phyloP scores from a whole-genome alignment of 2,113 vertebrate species.

The Rissa tridactyla region DNA sequence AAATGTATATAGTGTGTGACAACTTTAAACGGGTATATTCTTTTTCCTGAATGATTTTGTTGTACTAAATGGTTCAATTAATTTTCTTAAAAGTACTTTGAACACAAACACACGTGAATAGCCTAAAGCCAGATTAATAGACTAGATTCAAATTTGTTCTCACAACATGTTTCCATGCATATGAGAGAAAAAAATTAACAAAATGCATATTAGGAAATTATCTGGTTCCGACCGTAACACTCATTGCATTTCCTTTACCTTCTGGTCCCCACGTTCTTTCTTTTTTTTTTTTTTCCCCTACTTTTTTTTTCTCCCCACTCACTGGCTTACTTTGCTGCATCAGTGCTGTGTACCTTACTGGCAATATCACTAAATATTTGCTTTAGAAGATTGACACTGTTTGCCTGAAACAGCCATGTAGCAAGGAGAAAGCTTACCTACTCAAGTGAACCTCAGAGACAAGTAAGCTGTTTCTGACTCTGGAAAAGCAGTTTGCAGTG shows the following conservation, averaged over 20 bases:
- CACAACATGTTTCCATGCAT: neutral
- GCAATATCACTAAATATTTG: neutral
- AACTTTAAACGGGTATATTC: neutral
- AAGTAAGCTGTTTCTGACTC: neutral
- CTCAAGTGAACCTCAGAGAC: neutral
- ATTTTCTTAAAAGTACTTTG: neutral
- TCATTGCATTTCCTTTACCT: neutral
- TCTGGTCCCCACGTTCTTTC: neutral
- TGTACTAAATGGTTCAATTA: neutral
- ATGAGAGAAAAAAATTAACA: neutral
- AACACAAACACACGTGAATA: neutral
- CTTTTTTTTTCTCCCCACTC: no score
- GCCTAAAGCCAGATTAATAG: neutral
- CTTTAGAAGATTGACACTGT: neutral
- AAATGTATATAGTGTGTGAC: neutral
- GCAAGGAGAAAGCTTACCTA: neutral
- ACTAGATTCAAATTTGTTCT: neutral
- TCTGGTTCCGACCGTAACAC: rapidly evolving
- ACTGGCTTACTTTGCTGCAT: neutral
- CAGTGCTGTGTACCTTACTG: neutral
- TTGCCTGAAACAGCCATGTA: neutral
- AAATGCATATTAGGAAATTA: neutral
- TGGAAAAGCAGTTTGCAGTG: neutral
- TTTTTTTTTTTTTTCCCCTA: neutral
- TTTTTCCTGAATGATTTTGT: neutral